These are phyloP conservation scores for Pterobdella sp. DNA, from an alignment of 2,888 invertebrate genomes.

Conservation along the genomic window DNA sequence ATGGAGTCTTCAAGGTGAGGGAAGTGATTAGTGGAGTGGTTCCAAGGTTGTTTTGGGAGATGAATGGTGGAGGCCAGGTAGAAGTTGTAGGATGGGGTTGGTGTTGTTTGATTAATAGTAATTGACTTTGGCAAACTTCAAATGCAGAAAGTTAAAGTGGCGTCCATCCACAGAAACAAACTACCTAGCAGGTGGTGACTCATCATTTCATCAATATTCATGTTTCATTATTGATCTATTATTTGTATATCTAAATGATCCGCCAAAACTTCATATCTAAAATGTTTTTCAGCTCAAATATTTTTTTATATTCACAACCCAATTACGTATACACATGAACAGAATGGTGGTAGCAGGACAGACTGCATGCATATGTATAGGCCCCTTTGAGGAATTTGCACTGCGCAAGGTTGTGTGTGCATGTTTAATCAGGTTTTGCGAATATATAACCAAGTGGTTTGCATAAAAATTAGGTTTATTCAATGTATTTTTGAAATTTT, in stretches of 20 bases:
- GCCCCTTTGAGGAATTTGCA: slow-evolving; percentile 38
- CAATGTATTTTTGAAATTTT: too few relatives aligned
- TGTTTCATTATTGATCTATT: background rate
- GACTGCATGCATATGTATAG: slow-evolving; percentile 72
- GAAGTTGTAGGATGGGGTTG: too few relatives aligned
- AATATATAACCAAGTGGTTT: too few relatives aligned
- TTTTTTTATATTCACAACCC: background rate
- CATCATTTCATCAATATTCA: background rate
- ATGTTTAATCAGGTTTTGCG: too few relatives aligned
- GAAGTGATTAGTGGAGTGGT: slow-evolving; percentile 53
- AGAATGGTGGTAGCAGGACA: slow-evolving; percentile 65
- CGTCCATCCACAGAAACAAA: background rate
- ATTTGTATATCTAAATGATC: background rate
- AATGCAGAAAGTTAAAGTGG: background rate
- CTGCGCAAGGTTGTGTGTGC: slow-evolving; percentile 38
- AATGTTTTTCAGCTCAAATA: background rate
- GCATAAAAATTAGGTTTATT: too few relatives aligned
- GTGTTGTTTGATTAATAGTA: too few relatives aligned
- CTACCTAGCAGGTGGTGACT: background rate
- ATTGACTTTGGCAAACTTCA: too few relatives aligned
- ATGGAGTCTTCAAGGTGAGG: slow-evolving; percentile 55
- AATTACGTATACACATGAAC: too few relatives aligned
- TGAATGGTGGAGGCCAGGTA: too few relatives aligned
- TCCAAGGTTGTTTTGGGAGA: too few relatives aligned
- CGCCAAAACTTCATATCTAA: background rate